Evolutionary conservation across 2,888 invertebrate species (phyloP).

Genomic region (Melitaea athalia): DNA sequence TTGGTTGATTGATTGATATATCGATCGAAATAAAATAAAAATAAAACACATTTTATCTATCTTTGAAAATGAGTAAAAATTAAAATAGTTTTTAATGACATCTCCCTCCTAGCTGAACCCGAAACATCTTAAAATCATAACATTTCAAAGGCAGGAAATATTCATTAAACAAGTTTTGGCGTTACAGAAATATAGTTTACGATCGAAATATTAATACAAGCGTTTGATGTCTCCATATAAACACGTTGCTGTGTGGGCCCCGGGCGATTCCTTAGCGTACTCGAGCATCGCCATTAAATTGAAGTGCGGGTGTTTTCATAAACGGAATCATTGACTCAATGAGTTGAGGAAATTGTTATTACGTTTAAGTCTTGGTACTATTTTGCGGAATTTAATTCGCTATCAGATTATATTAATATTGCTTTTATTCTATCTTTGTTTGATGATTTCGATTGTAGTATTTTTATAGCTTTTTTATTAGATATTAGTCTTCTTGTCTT

Average conservation of each 20-base stretch:
- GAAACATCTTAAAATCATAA: slow-evolving; percentile 7
- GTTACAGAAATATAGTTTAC: slow-evolving; percentile 25
- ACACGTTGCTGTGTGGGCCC: slow-evolving; percentile 28
- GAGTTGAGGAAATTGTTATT: slow-evolving; percentile 27
- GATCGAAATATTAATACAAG: slow-evolving; percentile 26
- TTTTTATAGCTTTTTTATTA: too few species aligned
- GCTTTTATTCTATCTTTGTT: too few species aligned
- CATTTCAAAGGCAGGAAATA: slow-evolving; percentile 28
- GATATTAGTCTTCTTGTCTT: too few species aligned
- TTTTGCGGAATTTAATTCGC: slow-evolving; percentile 6
- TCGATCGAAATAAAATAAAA: too few species aligned
- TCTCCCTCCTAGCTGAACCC: not conserved
- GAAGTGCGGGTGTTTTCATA: slow-evolving; percentile 33
- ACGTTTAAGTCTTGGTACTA: slow-evolving; percentile 6
- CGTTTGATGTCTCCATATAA: slow-evolving; percentile 34
- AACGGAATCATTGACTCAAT: slow-evolving; percentile 33
- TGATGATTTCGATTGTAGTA: too few species aligned
- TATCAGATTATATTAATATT: not conserved
- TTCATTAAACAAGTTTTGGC: slow-evolving; percentile 22
- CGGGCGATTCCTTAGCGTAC: slow-evolving; percentile 18
- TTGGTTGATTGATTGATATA: too few species aligned
- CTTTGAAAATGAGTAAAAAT: not conserved
- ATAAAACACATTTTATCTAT: not conserved
- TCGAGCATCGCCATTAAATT: slow-evolving; percentile 29
- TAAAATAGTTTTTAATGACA: not conserved